Evolutionary conservation across 2,113 vertebrate species (phyloP), one percentile per base, ranked within the genome.

Genomic region (Ellobius talpinus): DNA sequence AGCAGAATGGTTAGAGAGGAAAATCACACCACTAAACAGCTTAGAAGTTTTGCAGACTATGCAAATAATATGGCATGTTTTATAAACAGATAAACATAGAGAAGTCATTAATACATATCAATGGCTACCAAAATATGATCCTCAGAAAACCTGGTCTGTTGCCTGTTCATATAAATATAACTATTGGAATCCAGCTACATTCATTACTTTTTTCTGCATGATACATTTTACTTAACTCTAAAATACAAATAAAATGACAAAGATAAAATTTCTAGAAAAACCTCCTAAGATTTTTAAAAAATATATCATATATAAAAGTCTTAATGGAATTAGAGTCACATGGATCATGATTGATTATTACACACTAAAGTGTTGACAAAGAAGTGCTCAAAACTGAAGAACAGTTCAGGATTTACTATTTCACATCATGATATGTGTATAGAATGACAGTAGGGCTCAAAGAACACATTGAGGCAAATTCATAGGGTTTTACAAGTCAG

Each of bases 91-190:
- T 88, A 73, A 73, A 13, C 61, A 89, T 36, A 76, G 42, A 92
- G 84, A 95, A 89, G 36, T 89, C 94, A 92, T 93, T 93, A 87
- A 94, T 97, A 79, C 55, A 94, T 95, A 95, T 79, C n/a, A 88
- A 55, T n/a, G 19, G 45, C 85, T 93, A 93, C 55, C 23, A 79
- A 93, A 94, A 96, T 95, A 85, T 70, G 23, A 36, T 58, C 42
- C 50, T 76, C 29, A 63, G 92, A 76, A 87, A 95, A 76, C 50
- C 4, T 97, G 93, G 55, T 39, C 14, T 58, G 23, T 87, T 96
- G 79, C 50, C 63, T 81, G 13, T 36, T 93, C 93, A 90, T 88
- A 72, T 66, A 85, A 96, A 85, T 87, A 45, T 66, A 89, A 68
- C 68, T 85, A 95, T 79, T 95, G 84, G n/a, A 89, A 93, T 9